Evolutionary conservation across 2,797 vertebrate genomes (phyloP).

Genomic region (Tympanoctomys barrerae): DNA sequence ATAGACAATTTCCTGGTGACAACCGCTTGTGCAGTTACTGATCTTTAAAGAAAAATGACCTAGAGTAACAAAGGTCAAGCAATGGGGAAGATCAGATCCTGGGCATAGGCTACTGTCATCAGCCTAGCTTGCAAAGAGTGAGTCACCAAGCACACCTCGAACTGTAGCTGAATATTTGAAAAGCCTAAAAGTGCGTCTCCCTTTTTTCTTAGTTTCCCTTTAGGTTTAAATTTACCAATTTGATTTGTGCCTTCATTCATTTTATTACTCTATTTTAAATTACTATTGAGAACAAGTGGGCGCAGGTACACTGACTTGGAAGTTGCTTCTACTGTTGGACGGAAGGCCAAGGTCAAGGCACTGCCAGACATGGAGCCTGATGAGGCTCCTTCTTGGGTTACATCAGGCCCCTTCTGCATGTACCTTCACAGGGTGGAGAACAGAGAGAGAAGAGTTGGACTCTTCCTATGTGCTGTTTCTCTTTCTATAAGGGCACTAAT

Average conservation of each 20-base stretch:
- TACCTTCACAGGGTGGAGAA: accelerated
- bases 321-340: not conserved
- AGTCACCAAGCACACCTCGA: accelerated
- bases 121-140: not conserved
- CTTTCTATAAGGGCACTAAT: not conserved
- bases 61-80: not conserved
- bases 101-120: not conserved
- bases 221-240: not conserved
- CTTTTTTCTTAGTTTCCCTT: not conserved
- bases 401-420: too few species aligned
- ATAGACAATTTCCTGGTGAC: not conserved
- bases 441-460: not conserved
- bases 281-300: not conserved
- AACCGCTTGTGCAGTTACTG: not conserved
- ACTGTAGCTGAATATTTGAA: not conserved
- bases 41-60: not conserved
- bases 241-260: not conserved
- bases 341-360: not conserved
- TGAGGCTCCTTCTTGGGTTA: not conserved
- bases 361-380: not conserved
- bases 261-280: not conserved
- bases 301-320: not conserved
- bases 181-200: not conserved
- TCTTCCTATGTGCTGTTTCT: too few species aligned
- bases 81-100: too few species aligned